Base-by-base conservation (phyloP, 2,888 invertebrate genomes). In the Zootermopsis nevadensis region DNA sequence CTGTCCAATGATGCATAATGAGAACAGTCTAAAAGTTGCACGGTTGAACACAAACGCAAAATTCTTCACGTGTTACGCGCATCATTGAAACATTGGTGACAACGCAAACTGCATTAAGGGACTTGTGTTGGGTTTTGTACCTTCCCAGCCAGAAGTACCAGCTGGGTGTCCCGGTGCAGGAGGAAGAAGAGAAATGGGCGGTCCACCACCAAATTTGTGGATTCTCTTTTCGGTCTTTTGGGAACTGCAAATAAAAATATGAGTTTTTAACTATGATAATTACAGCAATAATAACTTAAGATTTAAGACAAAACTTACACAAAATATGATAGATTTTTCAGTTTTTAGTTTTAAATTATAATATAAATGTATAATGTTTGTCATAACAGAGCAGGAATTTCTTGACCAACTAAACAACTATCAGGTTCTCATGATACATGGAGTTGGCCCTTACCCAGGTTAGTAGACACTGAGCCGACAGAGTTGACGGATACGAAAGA, bases 401-500 rank as follows among this genome's bases (percentile, higher is more conserved):
- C 38, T 38, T 38, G 38, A 38, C 10, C 10, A 38, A 4, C 38
- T 38, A 10, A 38, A 10, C 38, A 38, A 10, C 10, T 38, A 38
- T 4, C 10, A 38, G 38, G 6, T 38, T 38, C 38, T 7, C 38
- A 38, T 7, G 38, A 10, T 10, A 4, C 38, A 38, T 38, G 38
- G 38, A 38, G 38, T 38, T 38, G 4, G 7, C 53, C 85, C 86
- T 86, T 83, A 88, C 87, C 85, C 74, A 87, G 84, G 79, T 86
- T 85, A 7, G 87, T 85, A 15, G 85, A 85, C 1, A 87, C 86
- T 27, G 88, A 86, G 10, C 87, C 87, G 22, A 88, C 87, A 2
- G 88, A 87, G 83, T 88, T 88, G 60, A 88, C 85, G 12, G 88
- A 86, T n/a, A 87, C 86, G 81, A 88, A 88, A 27, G 88, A 87